A percentile compares a stretch with the other conserved stretches of the same genome.
These are phyloP conservation scores for Pogonus chalceus DNA, from an alignment of 1,140 invertebrate genomes.

Conservation along the genomic window DNA sequence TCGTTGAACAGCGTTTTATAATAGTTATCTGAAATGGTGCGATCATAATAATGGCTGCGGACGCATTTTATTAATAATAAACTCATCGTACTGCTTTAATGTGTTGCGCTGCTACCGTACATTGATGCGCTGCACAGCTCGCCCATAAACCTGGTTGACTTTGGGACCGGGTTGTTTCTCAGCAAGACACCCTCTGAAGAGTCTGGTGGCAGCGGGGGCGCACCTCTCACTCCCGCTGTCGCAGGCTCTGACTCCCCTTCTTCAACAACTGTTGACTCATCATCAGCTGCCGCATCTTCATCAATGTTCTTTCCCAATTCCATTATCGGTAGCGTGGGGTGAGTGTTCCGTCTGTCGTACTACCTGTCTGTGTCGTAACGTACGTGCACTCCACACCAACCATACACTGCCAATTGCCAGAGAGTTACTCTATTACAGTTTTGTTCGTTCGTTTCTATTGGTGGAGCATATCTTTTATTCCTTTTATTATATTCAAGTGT, in stretches of 20 bases:
- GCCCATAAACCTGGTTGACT: conserved; percentile 81
- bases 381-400: not conserved
- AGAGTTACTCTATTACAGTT: too few species aligned
- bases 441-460: too few species aligned
- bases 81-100: not conserved
- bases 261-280: conserved; percentile 30
- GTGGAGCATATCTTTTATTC: too few species aligned
- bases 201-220: conserved; percentile 45
- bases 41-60: too few species aligned
- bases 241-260: conserved; percentile 39
- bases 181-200: conserved; percentile 81
- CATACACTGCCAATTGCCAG: not conserved
- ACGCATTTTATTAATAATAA: too few species aligned
- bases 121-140: conserved; percentile 46
- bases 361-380: not conserved
- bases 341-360: not conserved
- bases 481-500: too few species aligned
- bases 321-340: conserved; percentile 1
- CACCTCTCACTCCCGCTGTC: conserved; percentile 39
- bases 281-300: conserved; percentile 20
- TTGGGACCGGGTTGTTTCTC: conserved; percentile 73
- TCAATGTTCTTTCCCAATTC: conserved; percentile 2
- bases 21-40: too few species aligned
- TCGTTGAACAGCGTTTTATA: too few species aligned
- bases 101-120: not conserved